Evolutionary conservation across 1,140 invertebrate genomes (phyloP).

Genomic region (Anastrepha ludens): DNA sequence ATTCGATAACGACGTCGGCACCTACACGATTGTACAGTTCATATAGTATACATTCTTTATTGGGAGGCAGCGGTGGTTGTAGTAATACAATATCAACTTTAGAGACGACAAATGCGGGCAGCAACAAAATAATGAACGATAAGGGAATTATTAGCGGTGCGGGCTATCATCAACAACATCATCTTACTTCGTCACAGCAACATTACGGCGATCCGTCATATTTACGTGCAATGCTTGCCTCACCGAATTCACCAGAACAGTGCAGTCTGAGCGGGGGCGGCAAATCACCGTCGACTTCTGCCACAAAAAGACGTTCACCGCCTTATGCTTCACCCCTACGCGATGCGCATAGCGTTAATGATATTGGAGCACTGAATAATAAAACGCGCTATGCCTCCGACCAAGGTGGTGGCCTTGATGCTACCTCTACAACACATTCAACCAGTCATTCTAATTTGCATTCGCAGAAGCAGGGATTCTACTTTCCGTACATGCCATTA

Average conservation of each 20-base stretch:
- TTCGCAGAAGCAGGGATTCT: constrained; percentile 59
- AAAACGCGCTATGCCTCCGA: constrained; percentile 43
- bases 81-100: constrained; percentile 58
- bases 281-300: constrained; percentile 68
- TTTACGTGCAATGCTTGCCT: constrained; percentile 63
- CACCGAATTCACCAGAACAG: constrained; percentile 69
- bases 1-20: constrained; percentile 61
- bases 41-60: constrained; percentile 86
- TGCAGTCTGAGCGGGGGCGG: constrained; percentile 62
- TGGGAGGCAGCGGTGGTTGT: constrained; percentile 76
- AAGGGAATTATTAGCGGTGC: constrained; percentile 58
- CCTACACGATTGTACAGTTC: constrained; percentile 76
- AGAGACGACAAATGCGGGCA: neutral
- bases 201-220: constrained; percentile 61
- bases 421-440: neutral
- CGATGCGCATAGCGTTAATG: constrained; percentile 52
- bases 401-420: neutral
- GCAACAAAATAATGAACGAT: constrained; percentile 62
- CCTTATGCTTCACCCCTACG: constrained; percentile 68
- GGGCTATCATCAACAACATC: constrained; percentile 59
- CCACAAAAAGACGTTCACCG: constrained; percentile 68
- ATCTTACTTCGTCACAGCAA: constrained; percentile 65
- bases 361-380: constrained; percentile 43
- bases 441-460: constrained; percentile 1
- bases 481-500: constrained; percentile 64